These are phyloP conservation scores for Montipora sp. DNA, from an alignment of 64 coral and sea anemone genomes.

Conservation along the genomic window DNA sequence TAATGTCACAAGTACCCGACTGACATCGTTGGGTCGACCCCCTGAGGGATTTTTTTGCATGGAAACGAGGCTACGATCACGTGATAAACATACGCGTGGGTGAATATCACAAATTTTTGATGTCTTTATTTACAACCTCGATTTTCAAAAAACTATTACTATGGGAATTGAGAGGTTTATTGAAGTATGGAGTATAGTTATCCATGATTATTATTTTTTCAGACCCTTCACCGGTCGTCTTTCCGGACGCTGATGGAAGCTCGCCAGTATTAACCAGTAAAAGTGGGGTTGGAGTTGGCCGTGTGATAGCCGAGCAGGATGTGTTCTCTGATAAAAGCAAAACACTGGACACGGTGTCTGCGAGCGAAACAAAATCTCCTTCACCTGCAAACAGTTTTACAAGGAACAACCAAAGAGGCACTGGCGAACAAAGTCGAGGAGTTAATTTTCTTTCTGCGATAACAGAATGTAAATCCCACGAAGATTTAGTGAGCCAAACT, in stretches of 20 bases:
- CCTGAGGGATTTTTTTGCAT: background rate
- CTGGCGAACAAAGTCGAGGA: background rate
- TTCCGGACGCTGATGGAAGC: background rate
- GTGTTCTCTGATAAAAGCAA: background rate
- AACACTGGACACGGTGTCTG: background rate
- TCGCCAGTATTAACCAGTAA: background rate
- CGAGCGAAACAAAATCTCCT: background rate
- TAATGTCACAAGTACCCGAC: too few species aligned
- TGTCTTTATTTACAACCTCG: background rate
- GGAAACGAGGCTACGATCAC: conserved; percentile 39
- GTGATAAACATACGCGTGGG: background rate
- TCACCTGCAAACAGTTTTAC: background rate
- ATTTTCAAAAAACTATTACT: background rate
- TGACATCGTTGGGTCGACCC: background rate
- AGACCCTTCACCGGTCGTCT: background rate
- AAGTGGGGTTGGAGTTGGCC: background rate
- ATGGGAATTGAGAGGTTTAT: background rate
- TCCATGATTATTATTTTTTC: background rate
- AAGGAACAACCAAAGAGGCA: background rate
- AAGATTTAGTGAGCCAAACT: conserved; percentile 1
- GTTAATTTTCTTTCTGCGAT: background rate
- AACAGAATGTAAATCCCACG: background rate
- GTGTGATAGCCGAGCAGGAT: background rate
- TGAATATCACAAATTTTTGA: background rate
- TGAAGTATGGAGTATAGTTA: background rate